A percentile compares a stretch with the other conserved stretches of the same genome.
Conservation (phyloP, 2,797 vertebrate species). For the Australoheros facetus region DNA sequence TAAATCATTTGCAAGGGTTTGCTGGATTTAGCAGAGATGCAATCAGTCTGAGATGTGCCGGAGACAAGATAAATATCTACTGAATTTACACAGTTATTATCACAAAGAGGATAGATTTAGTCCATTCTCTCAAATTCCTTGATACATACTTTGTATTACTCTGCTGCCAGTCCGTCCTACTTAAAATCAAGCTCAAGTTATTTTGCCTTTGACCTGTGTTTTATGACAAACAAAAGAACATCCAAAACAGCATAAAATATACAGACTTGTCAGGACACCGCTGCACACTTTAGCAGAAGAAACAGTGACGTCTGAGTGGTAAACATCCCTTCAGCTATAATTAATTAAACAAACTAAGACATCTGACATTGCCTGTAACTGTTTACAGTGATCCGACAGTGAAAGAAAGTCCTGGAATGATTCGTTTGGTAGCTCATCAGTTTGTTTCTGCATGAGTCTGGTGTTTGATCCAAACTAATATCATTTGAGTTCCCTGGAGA, state of each 20-base stretch:
- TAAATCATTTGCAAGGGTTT: constrained; percentile 41
- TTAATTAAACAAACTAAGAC: constrained; percentile 45
- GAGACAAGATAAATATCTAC: constrained; percentile 27
- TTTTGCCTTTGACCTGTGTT: not conserved
- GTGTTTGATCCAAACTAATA: constrained; percentile 21
- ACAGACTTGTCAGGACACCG: not conserved
- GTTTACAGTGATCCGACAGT: constrained; percentile 34
- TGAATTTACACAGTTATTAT: constrained; percentile 24
- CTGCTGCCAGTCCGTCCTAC: not conserved
- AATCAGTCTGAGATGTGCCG: constrained; percentile 21
- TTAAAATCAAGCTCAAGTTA: not conserved
- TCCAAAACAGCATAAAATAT: not conserved
- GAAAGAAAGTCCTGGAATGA: not conserved
- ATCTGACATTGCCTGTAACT: constrained; percentile 31
- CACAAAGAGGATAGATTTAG: not conserved
- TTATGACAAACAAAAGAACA: not conserved
- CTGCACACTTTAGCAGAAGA: constrained; percentile 18
- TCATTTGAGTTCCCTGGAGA: not conserved
- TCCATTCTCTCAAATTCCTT: not conserved
- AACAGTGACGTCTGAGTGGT: constrained; percentile 12
- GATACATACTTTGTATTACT: not conserved
- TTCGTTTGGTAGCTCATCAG: not conserved
- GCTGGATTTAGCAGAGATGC: constrained; percentile 37
- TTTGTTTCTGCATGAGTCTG: not conserved
- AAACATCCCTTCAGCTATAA: constrained; percentile 50